phyloP scores from a whole-genome alignment of 1,140 invertebrate species.

The Brachionus asplanchnoidis region DNA sequence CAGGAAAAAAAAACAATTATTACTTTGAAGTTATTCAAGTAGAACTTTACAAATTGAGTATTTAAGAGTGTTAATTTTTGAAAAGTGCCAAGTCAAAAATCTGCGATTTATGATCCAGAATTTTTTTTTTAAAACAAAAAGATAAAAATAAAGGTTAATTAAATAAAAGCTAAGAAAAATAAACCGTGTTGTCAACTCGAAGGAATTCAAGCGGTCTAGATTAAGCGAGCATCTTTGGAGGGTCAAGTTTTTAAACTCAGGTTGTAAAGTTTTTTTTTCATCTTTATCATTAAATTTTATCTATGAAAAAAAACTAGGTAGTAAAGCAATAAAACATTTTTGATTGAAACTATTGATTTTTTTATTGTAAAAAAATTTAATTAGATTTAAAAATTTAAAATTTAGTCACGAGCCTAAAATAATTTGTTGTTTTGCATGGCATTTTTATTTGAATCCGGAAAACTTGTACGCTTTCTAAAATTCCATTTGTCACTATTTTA shows the following conservation, averaged over 20 bases:
- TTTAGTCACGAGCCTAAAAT: conserved; percentile 8
- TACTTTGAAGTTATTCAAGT: conserved; percentile 36
- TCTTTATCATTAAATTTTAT: not conserved
- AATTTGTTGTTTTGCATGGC: not conserved
- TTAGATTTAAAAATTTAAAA: conserved; percentile 3
- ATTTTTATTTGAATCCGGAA: not conserved
- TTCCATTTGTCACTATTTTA: not conserved
- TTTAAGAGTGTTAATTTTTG: not conserved
- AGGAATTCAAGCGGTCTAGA: not conserved
- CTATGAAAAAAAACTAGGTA: not conserved
- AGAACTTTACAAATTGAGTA: conserved; percentile 10
- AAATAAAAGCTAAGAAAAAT: not conserved
- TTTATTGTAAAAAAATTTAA: not conserved
- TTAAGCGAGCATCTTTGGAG: not conserved
- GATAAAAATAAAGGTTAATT: not conserved
- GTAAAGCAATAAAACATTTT: not conserved
- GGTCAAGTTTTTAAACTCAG: not conserved
- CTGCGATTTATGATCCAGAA: not conserved
- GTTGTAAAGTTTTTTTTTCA: not conserved
- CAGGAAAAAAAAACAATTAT: conserved; percentile 2
- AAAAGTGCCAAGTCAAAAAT: not conserved
- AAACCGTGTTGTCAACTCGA: not conserved
- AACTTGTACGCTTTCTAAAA: not conserved
- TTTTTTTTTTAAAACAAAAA: not conserved
- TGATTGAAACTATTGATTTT: not conserved